phyloP scores from a whole-genome alignment of 2,113 vertebrate genomes.

The Blennius ocellaris region DNA sequence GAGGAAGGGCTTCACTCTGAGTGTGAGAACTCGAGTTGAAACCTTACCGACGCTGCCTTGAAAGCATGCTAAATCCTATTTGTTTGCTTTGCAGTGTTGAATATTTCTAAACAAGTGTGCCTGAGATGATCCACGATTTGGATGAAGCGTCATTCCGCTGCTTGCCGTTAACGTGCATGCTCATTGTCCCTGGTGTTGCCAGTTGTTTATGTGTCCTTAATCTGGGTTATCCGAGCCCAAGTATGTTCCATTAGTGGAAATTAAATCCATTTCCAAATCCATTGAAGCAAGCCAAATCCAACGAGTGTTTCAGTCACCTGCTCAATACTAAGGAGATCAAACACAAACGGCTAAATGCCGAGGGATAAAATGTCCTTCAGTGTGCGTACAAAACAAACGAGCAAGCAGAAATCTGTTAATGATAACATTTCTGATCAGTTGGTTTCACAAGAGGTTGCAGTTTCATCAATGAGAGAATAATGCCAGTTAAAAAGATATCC shows the following conservation, averaged over 20 bases:
- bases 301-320: slow-evolving; percentile 18
- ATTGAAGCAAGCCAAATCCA: slow-evolving; percentile 29
- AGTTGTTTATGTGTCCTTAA: slow-evolving; percentile 36
- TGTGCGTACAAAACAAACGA: too few species aligned
- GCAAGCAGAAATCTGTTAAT: background rate
- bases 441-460: background rate
- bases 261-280: slow-evolving; percentile 47
- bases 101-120: background rate
- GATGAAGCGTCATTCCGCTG: background rate
- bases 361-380: background rate
- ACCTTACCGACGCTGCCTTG: too few species aligned
- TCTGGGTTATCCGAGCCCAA: slow-evolving; percentile 33
- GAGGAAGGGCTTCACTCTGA: too few species aligned
- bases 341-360: slow-evolving; percentile 27
- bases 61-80: too few species aligned
- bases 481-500: background rate
- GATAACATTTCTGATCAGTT: background rate
- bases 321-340: slow-evolving; percentile 23
- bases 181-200: slow-evolving; percentile 1
- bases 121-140: background rate
- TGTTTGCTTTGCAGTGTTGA: background rate
- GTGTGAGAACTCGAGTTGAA: too few species aligned
- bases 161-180: slow-evolving; percentile 8
- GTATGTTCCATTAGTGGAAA: slow-evolving; percentile 39
- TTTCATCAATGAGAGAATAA: slow-evolving; percentile 3